Evolutionary conservation across 2,888 invertebrate genomes (phyloP).

Genomic region (Agrypnus murinus): DNA sequence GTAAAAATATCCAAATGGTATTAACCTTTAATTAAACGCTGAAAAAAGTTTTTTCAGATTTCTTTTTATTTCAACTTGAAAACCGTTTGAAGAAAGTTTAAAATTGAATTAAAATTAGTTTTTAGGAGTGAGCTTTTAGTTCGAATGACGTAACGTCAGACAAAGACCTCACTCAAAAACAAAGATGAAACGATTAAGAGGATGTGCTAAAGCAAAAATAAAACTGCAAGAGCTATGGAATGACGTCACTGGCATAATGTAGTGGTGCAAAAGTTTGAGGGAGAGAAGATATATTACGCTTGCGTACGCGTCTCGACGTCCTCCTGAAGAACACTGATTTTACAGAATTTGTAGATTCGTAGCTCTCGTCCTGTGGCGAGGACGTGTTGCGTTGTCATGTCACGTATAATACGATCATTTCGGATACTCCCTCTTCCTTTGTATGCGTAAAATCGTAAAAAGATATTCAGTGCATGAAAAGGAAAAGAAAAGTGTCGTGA

Average conservation of each 20-base stretch:
- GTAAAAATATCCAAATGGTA: not conserved
- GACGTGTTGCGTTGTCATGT: conserved; percentile 47
- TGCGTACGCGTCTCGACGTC: conserved; percentile 55
- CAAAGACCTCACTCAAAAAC: conserved; percentile 21
- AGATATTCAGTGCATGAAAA: conserved; percentile 19
- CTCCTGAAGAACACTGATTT: conserved; percentile 49
- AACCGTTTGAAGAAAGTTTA: conserved; percentile 16
- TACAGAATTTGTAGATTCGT: conserved; percentile 53
- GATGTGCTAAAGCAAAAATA: conserved; percentile 35
- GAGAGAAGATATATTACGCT: conserved; percentile 50
- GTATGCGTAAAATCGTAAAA: conserved; percentile 14
- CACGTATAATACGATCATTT: conserved; percentile 28
- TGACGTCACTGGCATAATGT: conserved; percentile 45
- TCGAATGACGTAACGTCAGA: conserved; percentile 35
- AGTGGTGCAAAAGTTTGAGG: conserved; percentile 39
- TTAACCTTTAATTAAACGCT: not conserved
- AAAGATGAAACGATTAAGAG: conserved; percentile 25
- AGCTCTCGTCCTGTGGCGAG: conserved; percentile 49
- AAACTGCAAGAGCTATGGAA: conserved; percentile 40
- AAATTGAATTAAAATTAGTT: conserved; percentile 25
- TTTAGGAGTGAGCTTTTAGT: not conserved
- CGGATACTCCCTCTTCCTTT: conserved; percentile 11
- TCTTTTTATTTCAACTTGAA: conserved; percentile 1
- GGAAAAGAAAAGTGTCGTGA: conserved; percentile 11
- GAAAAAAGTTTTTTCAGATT: not conserved